Evolutionary conservation across 2,797 vertebrate species (phyloP), one percentile per base, ranked within the genome.

Genomic region (Glyptemys insculpta): DNA sequence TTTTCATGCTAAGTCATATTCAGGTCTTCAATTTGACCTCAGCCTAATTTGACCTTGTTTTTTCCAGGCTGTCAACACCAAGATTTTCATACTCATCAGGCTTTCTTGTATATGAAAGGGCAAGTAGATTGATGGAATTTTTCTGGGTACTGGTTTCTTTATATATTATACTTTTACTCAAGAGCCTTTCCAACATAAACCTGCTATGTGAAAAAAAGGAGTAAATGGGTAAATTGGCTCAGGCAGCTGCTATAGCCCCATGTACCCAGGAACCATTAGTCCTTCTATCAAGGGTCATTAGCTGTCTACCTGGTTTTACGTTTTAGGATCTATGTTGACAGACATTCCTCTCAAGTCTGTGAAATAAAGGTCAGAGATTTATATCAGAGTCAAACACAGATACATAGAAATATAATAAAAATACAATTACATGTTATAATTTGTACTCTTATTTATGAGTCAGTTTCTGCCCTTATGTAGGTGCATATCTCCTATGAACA

Each of bases 1-100:
- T 57, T 92, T 95, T 53, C 53, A 54, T 84, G 37, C 83, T 93
- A 87, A 94, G 85, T 85, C 52, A 14, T 93, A 87, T 87, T 92
- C 16, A 18, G 41, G n/a, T 3, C 92, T 96, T 56, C 84, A 91
- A 29, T 86, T 89, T 92, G 62, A 76, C 53, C 56, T 76, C 81
- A 78, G 79, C 68, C 83, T 90, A 89, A 68, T 94, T 95, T 96
- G 96, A 91, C 59, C 85, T 97, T 93, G 14, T 19, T 96, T 97
- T 82, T 76, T 88, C 81, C 81, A 92, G 3, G 25, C 78, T 97
- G 92, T 94, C 89, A 96, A 91, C 96, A 93, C 65, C 21, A 81
- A 87, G 80, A 44, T 96, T 95, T 96, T 94, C 91, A 87, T 94
- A 90, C 80, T 93, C 76, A 21, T 89, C 89, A n/a, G 44, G 86